These are phyloP conservation scores for Muricea muricata DNA, from an alignment of 92 coral and sea anemone genomes.

Conservation along the genomic window DNA sequence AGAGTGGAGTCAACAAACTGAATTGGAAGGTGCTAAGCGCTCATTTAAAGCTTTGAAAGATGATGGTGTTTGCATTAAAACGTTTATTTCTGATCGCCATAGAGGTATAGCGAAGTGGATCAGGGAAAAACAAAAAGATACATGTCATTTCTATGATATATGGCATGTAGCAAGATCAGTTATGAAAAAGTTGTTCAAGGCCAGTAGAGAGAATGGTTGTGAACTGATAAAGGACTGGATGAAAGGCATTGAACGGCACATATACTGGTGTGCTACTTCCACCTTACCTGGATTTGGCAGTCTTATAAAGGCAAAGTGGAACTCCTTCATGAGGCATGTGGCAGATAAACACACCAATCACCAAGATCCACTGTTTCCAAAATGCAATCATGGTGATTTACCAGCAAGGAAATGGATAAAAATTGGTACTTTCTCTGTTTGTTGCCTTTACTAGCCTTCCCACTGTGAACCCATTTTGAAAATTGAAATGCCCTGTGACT, in stretches of 20 bases:
- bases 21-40: conserved; percentile 70
- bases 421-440: conserved; percentile 37
- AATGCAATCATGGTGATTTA: conserved; percentile 68
- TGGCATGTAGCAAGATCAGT: conserved; percentile 74
- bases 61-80: conserved; percentile 44
- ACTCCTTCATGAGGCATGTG: conserved; percentile 70
- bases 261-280: conserved; percentile 77
- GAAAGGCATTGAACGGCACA: too few species aligned
- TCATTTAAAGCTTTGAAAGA: conserved; percentile 39
- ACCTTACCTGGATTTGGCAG: conserved; percentile 63
- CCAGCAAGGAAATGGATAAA: conserved; percentile 71
- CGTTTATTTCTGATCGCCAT: conserved; percentile 70
- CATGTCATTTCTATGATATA: conserved; percentile 66
- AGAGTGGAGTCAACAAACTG: conserved; percentile 69
- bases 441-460: background rate
- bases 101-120: conserved; percentile 68
- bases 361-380: conserved; percentile 57
- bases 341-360: conserved; percentile 67
- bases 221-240: too few species aligned
- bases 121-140: conserved; percentile 31
- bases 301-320: conserved; percentile 73
- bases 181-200: conserved; percentile 58
- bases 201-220: conserved; percentile 67
- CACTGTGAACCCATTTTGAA: too few species aligned
- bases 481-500: too few species aligned